Percentiles rank a stretch among this genome's conserved stretches.
Conservation (phyloP, 2,797 vertebrate species). For the Microctenopoma lineatum region DNA sequence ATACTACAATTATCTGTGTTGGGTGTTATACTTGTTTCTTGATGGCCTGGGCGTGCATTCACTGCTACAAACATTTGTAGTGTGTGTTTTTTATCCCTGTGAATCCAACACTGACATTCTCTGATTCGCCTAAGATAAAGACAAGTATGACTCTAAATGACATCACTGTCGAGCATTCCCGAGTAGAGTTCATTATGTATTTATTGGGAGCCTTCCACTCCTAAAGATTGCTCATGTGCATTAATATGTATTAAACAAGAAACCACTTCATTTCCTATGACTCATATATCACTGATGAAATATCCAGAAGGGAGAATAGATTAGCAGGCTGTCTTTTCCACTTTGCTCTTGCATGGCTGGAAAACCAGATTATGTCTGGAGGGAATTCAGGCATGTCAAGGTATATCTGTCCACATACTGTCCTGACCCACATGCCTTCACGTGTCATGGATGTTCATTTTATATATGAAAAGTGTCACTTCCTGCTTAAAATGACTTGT, state of each 20-base stretch:
- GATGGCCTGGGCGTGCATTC: neutral
- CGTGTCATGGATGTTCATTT: neutral
- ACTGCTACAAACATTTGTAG: too few relatives aligned
- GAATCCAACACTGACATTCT: neutral
- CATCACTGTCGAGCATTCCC: neutral
- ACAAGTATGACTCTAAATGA: neutral
- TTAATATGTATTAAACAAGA: slow-evolving; percentile 17
- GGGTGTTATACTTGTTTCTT: too few relatives aligned
- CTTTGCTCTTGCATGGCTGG: slow-evolving; percentile 51
- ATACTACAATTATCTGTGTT: too few relatives aligned
- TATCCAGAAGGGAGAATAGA: slow-evolving; percentile 36
- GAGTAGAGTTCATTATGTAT: neutral
- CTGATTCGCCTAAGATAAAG: neutral
- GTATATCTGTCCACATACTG: slow-evolving; percentile 47
- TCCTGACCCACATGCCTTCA: slow-evolving; percentile 2
- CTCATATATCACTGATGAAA: slow-evolving; percentile 45
- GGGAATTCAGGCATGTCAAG: slow-evolving; percentile 57
- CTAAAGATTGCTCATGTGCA: neutral
- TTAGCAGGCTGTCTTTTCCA: slow-evolving; percentile 55
- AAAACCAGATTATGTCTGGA: slow-evolving; percentile 35
- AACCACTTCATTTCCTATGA: slow-evolving; percentile 18
- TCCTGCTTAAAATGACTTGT: neutral
- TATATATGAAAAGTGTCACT: neutral
- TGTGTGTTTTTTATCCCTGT: neutral
- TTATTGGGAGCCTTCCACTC: neutral